A percentile compares a stretch with the other conserved stretches of the same genome.
phyloP scores from a whole-genome alignment of 2,113 vertebrate species.

The Myodes glareolus region DNA sequence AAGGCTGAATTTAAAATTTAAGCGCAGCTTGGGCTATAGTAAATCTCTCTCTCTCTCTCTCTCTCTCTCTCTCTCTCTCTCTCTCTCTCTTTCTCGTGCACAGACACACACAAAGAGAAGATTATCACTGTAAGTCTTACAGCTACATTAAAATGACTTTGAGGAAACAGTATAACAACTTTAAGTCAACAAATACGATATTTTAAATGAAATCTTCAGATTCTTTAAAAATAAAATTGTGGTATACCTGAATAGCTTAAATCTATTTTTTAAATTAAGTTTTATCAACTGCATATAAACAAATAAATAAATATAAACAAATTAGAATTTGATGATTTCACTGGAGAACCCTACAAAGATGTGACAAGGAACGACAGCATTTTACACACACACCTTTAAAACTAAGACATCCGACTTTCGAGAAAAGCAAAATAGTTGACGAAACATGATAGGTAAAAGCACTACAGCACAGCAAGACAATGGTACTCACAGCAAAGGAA shows the following conservation, averaged over 20 bases:
- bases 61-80: no score
- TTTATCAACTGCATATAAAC: not conserved
- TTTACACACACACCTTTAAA: slow-evolving; percentile 16
- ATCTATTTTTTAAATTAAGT: not conserved
- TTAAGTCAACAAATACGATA: not conserved
- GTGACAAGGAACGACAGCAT: not conserved
- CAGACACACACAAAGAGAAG: not conserved
- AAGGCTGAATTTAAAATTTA: not conserved
- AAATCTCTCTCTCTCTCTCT: not conserved
- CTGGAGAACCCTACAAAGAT: not conserved
- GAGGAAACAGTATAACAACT: not conserved
- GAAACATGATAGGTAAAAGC: not conserved
- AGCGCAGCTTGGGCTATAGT: no score
- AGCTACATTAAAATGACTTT: not conserved
- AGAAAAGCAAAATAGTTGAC: not conserved
- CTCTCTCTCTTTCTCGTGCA: no score
- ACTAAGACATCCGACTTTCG: not conserved
- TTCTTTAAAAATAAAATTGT: slow-evolving; percentile 11
- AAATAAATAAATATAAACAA: not conserved
- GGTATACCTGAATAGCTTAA: not conserved
- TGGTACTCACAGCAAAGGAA: not conserved
- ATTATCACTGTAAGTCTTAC: not conserved
- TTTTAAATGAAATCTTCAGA: not conserved
- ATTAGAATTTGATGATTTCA: not conserved
- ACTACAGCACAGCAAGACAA: not conserved